Evolutionary conservation across 2,797 vertebrate species (phyloP), one percentile per base, ranked within the genome.

Genomic region (Pseudochaenichthys georgianus): DNA sequence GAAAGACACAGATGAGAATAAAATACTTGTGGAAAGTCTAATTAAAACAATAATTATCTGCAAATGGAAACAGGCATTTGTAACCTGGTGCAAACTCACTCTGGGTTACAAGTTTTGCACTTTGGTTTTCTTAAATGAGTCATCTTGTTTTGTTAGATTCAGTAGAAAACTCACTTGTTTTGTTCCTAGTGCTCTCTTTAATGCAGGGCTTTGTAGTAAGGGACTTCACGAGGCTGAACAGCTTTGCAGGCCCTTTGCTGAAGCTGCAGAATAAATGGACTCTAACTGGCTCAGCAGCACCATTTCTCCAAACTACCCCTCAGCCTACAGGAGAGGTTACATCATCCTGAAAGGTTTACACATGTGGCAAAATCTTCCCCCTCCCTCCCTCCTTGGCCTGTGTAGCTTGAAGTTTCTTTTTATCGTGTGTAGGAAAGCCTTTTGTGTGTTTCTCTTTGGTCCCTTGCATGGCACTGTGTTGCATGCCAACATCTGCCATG

Each of bases 271-370:
- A 51, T 57, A 21, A 52, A 77, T 69, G 73, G 62, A 52, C 80
- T 72, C 15, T 3, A 58, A 69, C 52, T 9, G 41, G 57, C 72
- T 58, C 28, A 48, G 54, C 23, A 16, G 54, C 23, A 16, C 70
- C 28, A 42, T 74, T 70, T 73, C 48, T 81, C 9, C 1, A 48
- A 57, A 59, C 63, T 67, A 53, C 41, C 31, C 70, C 68, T 83
- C 73, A 42, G 73, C 54, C 70, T 79, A 1, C 55, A 43, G 68
- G 51, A 64, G 70, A 77, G 67, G 83, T 91, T 90, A 69, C 87
- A 77, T 91, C 84, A 91, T 86, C 80, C 75, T 84, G 73, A 76
- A 75, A 81, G 70, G 67, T 81, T 83, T 78, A 68, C 81, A 83
- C 68, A 70, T 87, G 80, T 85, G 83, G 73, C 70, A 67, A 48